A percentile compares a stretch with the other conserved stretches of the same genome.
These are phyloP conservation scores for Amphimallon solstitiale DNA, from an alignment of 2,888 invertebrate genomes.

Conservation along the genomic window DNA sequence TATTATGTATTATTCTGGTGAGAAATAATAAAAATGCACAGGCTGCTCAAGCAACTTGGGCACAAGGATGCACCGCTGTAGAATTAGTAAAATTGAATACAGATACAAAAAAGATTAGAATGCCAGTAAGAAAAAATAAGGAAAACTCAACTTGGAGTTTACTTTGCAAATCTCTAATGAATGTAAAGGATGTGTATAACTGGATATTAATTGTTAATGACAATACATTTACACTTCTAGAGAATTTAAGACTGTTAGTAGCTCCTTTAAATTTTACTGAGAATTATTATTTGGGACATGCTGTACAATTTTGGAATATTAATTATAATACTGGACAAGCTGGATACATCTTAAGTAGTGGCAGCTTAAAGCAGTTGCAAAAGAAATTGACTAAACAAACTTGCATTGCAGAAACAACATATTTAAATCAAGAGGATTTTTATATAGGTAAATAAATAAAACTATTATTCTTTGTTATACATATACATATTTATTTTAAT, in stretches of 20 bases:
- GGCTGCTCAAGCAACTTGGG: conserved; percentile 57
- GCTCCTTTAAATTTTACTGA: conserved; percentile 62
- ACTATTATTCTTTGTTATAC: too few relatives aligned
- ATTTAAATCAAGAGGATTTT: conserved; percentile 69
- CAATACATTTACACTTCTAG: conserved; percentile 67
- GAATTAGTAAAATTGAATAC: conserved; percentile 49
- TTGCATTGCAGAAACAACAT: conserved; percentile 64
- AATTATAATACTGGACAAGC: conserved; percentile 67
- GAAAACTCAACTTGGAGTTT: conserved; percentile 56
- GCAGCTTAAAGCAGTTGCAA: conserved; percentile 61
- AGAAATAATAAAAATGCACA: conserved; percentile 47
- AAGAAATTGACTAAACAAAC: conserved; percentile 59
- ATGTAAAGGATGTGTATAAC: conserved; percentile 53
- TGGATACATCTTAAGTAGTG: conserved; percentile 68
- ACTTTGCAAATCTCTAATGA: conserved; percentile 54
- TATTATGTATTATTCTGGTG: conserved; percentile 50
- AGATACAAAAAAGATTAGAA: conserved; percentile 49
- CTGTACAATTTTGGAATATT: conserved; percentile 66
- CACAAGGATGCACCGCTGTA: conserved; percentile 56
- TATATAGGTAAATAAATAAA: conserved; percentile 65
- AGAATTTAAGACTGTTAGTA: conserved; percentile 67
- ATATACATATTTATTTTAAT: too few relatives aligned
- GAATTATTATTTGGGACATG: conserved; percentile 67
- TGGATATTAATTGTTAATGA: conserved; percentile 69
- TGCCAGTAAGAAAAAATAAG: conserved; percentile 50